A percentile compares a stretch with the other conserved stretches of the same genome.
These are phyloP conservation scores for Rhinoderma darwinii DNA, from an alignment of 2,113 vertebrate genomes.

Conservation along the genomic window DNA sequence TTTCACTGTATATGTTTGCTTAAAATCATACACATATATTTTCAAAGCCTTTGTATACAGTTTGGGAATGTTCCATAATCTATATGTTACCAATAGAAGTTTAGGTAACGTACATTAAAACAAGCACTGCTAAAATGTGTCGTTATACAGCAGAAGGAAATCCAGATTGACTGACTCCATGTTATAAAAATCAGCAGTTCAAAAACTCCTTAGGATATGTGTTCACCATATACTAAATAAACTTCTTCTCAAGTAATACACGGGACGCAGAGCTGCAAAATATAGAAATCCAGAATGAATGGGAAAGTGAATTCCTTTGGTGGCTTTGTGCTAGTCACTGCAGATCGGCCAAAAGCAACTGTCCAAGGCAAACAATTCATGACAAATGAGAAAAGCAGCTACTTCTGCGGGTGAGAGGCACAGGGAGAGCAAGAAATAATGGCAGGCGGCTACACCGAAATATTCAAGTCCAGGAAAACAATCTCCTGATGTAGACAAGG, in stretches of 20 bases:
- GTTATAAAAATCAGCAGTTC: not conserved
- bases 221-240: not conserved
- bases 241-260: not conserved
- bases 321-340: slow-evolving; percentile 17
- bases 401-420: slow-evolving; percentile 10
- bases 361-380: slow-evolving; percentile 40
- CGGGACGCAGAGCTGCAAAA: not conserved
- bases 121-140: no score
- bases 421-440: not conserved
- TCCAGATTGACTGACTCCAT: not conserved
- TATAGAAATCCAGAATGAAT: not conserved
- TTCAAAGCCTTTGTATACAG: no score
- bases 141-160: not conserved
- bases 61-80: no score
- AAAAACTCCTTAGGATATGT: not conserved
- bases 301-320: slow-evolving; percentile 25
- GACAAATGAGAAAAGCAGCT: slow-evolving; percentile 43
- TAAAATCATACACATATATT: no score
- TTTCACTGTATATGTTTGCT: no score
- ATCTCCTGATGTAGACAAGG: not conserved
- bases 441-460: not conserved
- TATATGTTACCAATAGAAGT: no score
- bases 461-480: not conserved
- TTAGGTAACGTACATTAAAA: no score
- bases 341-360: not conserved